These are phyloP conservation scores for Aphidius colemani DNA, from an alignment of 2,888 invertebrate genomes.

Conservation along the genomic window DNA sequence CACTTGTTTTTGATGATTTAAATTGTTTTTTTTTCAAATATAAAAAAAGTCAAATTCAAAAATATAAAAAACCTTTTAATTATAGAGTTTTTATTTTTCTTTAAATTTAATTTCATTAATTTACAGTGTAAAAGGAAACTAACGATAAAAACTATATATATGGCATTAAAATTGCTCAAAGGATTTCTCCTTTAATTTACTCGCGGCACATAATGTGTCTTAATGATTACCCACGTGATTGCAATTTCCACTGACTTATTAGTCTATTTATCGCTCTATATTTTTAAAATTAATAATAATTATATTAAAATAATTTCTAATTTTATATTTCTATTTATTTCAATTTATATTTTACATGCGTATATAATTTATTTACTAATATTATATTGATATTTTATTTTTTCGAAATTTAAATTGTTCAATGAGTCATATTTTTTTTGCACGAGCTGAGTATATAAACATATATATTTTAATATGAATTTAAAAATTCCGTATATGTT, in stretches of 20 bases:
- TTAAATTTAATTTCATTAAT: too few species aligned
- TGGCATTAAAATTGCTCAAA: background rate
- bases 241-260: conserved; percentile 1
- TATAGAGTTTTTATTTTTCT: too few species aligned
- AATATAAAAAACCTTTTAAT: too few species aligned
- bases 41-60: too few species aligned
- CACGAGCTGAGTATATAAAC: background rate
- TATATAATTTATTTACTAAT: background rate
- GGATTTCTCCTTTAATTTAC: conserved; percentile 5
- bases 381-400: background rate
- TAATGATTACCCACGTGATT: conserved; percentile 13
- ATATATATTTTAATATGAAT: conserved; percentile 22
- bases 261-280: conserved; percentile 2
- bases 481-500: conserved; percentile 13
- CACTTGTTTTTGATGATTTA: background rate
- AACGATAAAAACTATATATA: conserved; percentile 12
- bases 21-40: conserved; percentile 15
- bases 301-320: background rate
- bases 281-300: background rate
- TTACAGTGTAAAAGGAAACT: conserved; percentile 1
- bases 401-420: background rate
- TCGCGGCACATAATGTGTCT: background rate
- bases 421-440: conserved; percentile 14
- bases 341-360: too few species aligned
- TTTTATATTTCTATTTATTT: background rate